Evolutionary conservation across 2,797 vertebrate species (phyloP), one percentile per base, ranked within the genome.

Genomic region (Pristis pectinata): DNA sequence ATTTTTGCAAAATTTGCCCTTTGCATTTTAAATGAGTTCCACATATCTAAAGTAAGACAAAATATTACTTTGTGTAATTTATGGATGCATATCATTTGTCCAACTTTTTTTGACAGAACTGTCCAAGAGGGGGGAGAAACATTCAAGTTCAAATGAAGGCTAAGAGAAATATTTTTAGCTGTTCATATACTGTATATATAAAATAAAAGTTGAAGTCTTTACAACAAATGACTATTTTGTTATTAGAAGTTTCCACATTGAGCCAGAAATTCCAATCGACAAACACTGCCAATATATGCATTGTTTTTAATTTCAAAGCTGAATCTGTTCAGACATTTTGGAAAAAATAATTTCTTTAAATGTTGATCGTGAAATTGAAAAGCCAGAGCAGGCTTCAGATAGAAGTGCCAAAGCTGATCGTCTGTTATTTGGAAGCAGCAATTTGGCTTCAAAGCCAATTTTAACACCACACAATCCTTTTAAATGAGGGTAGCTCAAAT

Each of bases 1-100:
- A 10, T 92, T 94, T 76, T 76, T 76, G 30, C 92, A 76, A 94
- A 34, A 49, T 94, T 76, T 94, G 24, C 44, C 72, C 67, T 49
- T 56, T 27, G 49, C 49, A 74, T 72, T 93, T 93, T 94, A 89
- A 89, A 74, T 74, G 70, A 72, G 70, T 94, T 94, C 30, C 67
- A n/a, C 76, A 94, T 44, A 70, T 94, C 37, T 91, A 41, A 91
- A 91, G 41, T 49, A 24, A 76, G 72, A 94, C n/a, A 7, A 49
- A 22, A 27, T 94, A 53, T 11, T 76, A 2, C 70, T 34, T 91
- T 67, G 53, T 64, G 92, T 93, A 94, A 94, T 76, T 94, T 94
- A 94, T 94, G 94, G 72, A 76, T 56, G 30, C 92, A 94, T 74
- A 94, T 94, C 92, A 94, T 94, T 94, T 76, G 92, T 94, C 67